Conservation (phyloP, 30 jellyfish, hydroid and myxozoan genomes). For the Pseudorhiza aurosa region DNA sequence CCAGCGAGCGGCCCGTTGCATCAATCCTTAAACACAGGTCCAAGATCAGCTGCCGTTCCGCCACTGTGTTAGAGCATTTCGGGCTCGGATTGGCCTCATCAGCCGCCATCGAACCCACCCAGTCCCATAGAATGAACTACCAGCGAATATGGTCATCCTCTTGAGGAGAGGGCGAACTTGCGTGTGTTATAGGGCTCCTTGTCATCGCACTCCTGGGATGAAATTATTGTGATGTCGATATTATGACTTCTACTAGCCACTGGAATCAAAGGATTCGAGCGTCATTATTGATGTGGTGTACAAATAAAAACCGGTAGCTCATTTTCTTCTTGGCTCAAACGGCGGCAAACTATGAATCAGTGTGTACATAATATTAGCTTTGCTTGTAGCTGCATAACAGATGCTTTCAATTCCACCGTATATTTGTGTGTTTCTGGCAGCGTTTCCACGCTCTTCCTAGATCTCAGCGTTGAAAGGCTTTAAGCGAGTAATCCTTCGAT, state of each 20-base stretch:
- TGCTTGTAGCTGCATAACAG: background rate
- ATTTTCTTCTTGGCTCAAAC: background rate
- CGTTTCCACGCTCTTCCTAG: background rate
- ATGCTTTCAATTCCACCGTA: background rate
- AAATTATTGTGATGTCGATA: background rate
- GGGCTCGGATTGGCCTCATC: too few relatives aligned
- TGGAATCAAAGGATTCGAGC: background rate
- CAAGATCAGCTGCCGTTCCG: too few relatives aligned
- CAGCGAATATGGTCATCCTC: too few relatives aligned
- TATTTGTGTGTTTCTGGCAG: background rate
- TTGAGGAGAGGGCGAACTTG: too few relatives aligned
- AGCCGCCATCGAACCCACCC: too few relatives aligned
- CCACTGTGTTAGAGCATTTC: too few relatives aligned
- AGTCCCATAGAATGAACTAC: too few relatives aligned
- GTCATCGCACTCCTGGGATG: too few relatives aligned
- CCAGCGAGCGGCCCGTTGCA: too few relatives aligned
- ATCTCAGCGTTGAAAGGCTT: background rate
- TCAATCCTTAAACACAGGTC: too few relatives aligned
- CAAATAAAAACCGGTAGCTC: conserved; percentile 1
- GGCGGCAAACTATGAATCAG: background rate
- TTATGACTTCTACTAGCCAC: background rate
- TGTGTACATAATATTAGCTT: background rate
- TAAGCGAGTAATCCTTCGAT: background rate
- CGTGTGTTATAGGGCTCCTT: too few relatives aligned
- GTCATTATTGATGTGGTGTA: background rate